These are phyloP conservation scores for Sparidentex hasta DNA, from an alignment of 2,797 vertebrate genomes.

Conservation along the genomic window DNA sequence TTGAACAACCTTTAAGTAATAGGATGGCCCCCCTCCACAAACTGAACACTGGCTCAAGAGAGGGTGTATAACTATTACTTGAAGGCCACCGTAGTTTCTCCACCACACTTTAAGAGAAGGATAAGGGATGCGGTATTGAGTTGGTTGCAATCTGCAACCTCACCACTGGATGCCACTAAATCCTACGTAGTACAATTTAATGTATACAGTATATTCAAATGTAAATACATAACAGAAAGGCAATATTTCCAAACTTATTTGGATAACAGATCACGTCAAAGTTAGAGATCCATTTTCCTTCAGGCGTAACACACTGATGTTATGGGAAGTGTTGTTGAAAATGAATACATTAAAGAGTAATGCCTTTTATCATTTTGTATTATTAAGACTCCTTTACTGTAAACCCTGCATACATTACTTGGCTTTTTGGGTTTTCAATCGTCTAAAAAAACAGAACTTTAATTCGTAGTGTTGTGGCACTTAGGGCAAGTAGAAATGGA, in stretches of 20 bases:
- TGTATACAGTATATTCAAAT: too few relatives aligned
- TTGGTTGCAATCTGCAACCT: too few relatives aligned
- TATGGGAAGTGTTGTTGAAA: neutral
- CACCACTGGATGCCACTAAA: too few relatives aligned
- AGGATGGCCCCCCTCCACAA: too few relatives aligned
- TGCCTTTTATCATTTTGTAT: neutral
- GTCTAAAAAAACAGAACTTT: constrained; percentile 9
- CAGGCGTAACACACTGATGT: neutral
- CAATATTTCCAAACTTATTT: neutral
- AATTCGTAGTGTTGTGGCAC: constrained; percentile 4
- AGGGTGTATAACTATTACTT: too few relatives aligned
- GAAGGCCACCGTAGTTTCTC: too few relatives aligned
- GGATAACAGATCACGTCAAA: constrained; percentile 5
- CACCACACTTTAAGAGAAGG: too few relatives aligned
- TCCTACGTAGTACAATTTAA: too few relatives aligned
- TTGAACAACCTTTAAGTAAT: neutral
- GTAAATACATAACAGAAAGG: too few relatives aligned
- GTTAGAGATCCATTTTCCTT: neutral
- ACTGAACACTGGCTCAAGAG: too few relatives aligned
- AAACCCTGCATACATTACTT: neutral
- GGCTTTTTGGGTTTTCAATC: constrained; percentile 1
- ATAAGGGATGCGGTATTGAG: too few relatives aligned
- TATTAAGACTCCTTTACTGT: neutral
- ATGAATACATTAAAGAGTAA: neutral
- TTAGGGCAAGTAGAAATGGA: constrained; percentile 22